These are phyloP conservation scores for Amitus sp. DNA, from an alignment of 2,888 invertebrate genomes.

Conservation along the genomic window DNA sequence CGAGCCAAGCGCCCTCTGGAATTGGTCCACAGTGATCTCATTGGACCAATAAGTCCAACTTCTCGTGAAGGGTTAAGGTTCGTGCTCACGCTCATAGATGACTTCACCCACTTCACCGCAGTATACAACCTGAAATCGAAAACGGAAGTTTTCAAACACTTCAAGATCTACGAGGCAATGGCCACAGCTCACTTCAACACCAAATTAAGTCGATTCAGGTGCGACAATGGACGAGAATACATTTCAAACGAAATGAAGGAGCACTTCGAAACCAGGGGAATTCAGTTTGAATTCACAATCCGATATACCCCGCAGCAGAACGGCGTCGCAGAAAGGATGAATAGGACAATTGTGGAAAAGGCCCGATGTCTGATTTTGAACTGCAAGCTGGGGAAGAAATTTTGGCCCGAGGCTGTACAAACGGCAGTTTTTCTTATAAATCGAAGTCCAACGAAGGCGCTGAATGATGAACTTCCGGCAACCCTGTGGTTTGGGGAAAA, in stretches of 20 bases:
- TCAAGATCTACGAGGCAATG: constrained; percentile 45
- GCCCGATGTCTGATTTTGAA: constrained; percentile 53
- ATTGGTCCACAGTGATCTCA: constrained; percentile 46
- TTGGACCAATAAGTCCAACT: constrained; percentile 44
- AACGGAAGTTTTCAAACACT: constrained; percentile 43
- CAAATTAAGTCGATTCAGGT: constrained; percentile 41
- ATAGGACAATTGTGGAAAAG: constrained; percentile 53
- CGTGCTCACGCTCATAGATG: constrained; percentile 44
- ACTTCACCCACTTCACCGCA: constrained; percentile 44
- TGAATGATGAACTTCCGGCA: constrained; percentile 39
- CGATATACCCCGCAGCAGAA: constrained; percentile 49
- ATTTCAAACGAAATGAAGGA: constrained; percentile 39
- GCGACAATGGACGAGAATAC: constrained; percentile 47
- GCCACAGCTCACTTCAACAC: constrained; percentile 43
- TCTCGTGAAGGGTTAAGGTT: constrained; percentile 38
- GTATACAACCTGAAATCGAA: constrained; percentile 30
- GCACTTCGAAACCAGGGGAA: constrained; percentile 41
- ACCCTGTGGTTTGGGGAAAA: constrained; percentile 43
- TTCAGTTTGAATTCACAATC: constrained; percentile 43
- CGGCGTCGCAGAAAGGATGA: constrained; percentile 47
- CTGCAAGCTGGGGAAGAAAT: constrained; percentile 49
- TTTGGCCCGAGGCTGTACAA: constrained; percentile 52
- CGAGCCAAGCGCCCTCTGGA: constrained; percentile 38
- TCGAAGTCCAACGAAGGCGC: constrained; percentile 40
- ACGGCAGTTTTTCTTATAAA: constrained; percentile 44